These are phyloP conservation scores for Callospermophilus lateralis DNA, from an alignment of 2,113 vertebrate genomes.

Conservation along the genomic window DNA sequence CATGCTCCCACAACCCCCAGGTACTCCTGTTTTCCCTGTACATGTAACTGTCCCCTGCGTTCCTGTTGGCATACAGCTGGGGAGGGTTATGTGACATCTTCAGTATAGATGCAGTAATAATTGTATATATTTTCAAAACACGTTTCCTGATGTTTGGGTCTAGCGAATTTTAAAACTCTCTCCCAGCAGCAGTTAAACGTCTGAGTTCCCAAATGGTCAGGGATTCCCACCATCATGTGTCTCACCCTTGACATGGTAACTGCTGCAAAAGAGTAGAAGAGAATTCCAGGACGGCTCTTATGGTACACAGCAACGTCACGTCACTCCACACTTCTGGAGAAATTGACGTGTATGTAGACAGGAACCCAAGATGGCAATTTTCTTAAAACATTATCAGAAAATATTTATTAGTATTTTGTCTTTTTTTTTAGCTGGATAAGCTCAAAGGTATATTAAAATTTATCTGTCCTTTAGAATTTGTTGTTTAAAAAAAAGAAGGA, in stretches of 20 bases:
- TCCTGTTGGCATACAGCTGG: not conserved
- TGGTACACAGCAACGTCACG: not conserved
- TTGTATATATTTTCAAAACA: not conserved
- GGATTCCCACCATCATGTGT: not conserved
- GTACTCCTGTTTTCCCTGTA: not conserved
- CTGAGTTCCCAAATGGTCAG: slow-evolving; percentile 48
- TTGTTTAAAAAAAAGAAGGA: not conserved
- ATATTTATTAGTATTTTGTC: not conserved
- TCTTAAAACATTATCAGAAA: not conserved
- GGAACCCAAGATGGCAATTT: not conserved
- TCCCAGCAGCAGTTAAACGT: slow-evolving; percentile 32
- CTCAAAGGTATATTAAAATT: not conserved
- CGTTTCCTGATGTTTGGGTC: slow-evolving; percentile 3
- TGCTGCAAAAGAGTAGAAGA: not conserved
- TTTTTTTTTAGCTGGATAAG: not conserved
- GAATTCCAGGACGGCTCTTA: not conserved
- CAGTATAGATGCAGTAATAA: slow-evolving; percentile 15
- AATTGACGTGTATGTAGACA: not conserved
- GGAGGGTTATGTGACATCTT: slow-evolving; percentile 25
- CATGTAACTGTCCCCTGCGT: not conserved
- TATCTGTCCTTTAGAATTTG: not conserved
- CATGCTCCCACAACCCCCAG: not conserved
- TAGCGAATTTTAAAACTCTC: not conserved
- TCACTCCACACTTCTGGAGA: not conserved
- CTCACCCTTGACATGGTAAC: not conserved